phyloP scores from a whole-genome alignment of 2,888 invertebrate genomes.

The Tinea semifulvella region DNA sequence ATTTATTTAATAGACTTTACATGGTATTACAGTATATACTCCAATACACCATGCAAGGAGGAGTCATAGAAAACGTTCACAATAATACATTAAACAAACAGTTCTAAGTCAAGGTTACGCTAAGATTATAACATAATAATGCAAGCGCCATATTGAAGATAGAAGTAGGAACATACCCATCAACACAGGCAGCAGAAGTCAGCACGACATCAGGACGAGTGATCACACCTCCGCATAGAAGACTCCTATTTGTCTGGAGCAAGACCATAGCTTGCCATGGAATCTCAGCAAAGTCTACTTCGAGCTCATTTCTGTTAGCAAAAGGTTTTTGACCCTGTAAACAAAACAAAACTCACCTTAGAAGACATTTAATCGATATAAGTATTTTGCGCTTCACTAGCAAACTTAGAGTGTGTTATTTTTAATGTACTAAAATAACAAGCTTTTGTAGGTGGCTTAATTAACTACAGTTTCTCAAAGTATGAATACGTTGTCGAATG shows the following conservation, averaged over 20 bases:
- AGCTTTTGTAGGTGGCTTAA: too few species aligned
- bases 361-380: neutral
- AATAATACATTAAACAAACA: too few species aligned
- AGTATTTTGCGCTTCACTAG: too few species aligned
- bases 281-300: slow-evolving; percentile 81
- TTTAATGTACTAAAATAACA: too few species aligned
- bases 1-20: too few species aligned
- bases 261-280: slow-evolving; percentile 90
- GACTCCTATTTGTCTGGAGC: slow-evolving; percentile 73
- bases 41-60: too few species aligned
- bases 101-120: too few species aligned
- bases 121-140: neutral
- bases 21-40: too few species aligned
- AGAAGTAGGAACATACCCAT: slow-evolving; percentile 75
- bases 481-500: too few species aligned
- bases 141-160: neutral
- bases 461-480: too few species aligned
- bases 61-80: too few species aligned
- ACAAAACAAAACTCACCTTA: slow-evolving; percentile 18
- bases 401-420: too few species aligned
- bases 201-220: slow-evolving; percentile 77
- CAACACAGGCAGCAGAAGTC: slow-evolving; percentile 83
- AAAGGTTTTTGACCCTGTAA: slow-evolving; percentile 56
- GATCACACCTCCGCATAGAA: slow-evolving; percentile 83
- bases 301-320: slow-evolving; percentile 60